phyloP scores from a whole-genome alignment of 2,113 vertebrate species.

The Serilophus lunatus region DNA sequence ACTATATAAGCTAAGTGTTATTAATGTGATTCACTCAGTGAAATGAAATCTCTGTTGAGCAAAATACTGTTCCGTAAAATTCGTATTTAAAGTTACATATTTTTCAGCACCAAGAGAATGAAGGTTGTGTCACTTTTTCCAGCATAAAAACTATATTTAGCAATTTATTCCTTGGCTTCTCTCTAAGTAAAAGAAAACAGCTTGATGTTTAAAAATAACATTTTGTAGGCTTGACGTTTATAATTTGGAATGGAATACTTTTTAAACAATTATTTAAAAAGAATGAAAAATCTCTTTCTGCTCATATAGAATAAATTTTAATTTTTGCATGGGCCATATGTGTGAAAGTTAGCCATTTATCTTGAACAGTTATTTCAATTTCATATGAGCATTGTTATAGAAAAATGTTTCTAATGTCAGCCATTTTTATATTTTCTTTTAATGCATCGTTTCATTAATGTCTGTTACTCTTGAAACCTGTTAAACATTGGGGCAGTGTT shows the following conservation, averaged over 20 bases:
- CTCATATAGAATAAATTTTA: not conserved
- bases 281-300: slow-evolving; percentile 34
- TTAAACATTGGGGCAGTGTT: not conserved
- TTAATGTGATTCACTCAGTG: slow-evolving; percentile 63
- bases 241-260: slow-evolving; percentile 41
- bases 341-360: slow-evolving; percentile 6
- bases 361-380: not conserved
- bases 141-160: slow-evolving; percentile 67
- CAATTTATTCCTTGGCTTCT: slow-evolving; percentile 59
- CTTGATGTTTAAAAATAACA: slow-evolving; percentile 64
- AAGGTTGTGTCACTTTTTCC: slow-evolving; percentile 65
- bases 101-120: slow-evolving; percentile 54
- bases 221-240: slow-evolving; percentile 52
- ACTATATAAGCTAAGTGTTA: slow-evolving; percentile 60
- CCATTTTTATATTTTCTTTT: not conserved
- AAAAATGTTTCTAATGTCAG: not conserved
- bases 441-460: not conserved
- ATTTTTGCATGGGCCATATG: not conserved
- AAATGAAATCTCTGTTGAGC: slow-evolving; percentile 59
- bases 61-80: slow-evolving; percentile 50
- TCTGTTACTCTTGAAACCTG: not conserved
- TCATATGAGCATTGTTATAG: not conserved
- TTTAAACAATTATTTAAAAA: slow-evolving; percentile 42
- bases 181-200: slow-evolving; percentile 62
- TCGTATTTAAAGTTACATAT: slow-evolving; percentile 62